Base-by-base conservation (phyloP, 2,113 vertebrate genomes). In the Phyllopteryx taeniolatus region DNA sequence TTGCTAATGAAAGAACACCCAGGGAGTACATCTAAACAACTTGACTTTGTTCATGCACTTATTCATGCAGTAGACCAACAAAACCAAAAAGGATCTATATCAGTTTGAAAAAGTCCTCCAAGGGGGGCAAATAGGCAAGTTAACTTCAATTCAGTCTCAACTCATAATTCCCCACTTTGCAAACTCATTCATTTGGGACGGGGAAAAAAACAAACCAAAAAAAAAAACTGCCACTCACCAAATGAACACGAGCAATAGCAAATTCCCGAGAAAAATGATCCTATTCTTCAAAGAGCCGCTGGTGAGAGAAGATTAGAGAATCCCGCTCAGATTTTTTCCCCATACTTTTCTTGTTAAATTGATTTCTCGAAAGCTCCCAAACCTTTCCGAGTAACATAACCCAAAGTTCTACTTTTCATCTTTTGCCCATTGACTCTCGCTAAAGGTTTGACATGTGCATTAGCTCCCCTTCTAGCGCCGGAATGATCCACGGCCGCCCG, bases 321-420 rank as follows among this genome's bases (percentile, higher is more conserved):
- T 78, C 69, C 22, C 19, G 2, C 68, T 80, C 59, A 60, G 70
- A 73, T 61, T 74, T 17, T 72, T 77, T 86, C 49, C 0, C 59
- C 76, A 70, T 71, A 31, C 53, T 61, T 73, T 75, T 78, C 70
- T 64, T 65, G 61, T 39, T 70, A 79, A 83, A 83, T 76, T 76
- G 53, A 42, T 35, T 5, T 8, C 49, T 69, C 67, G 71, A 49
- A 78, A 75, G 62, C 72, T 68, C 42, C 68, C 44, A 68, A 49
- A 65, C 54, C 70, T 68, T 64, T 31, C 35, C 35, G 6, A 39
- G 35, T 39, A 39, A 39, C 35, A 39, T 39, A 39, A 39, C 35
- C 35, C 35, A 39, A 39, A 39, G 35, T 39, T 6, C 3, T 39
- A 39, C 35, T 39, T 39, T 39, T 39, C 35, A 39, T 39, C 2